These are phyloP conservation scores for Castor canadensis DNA, from an alignment of 2,113 vertebrate genomes.

Conservation along the genomic window DNA sequence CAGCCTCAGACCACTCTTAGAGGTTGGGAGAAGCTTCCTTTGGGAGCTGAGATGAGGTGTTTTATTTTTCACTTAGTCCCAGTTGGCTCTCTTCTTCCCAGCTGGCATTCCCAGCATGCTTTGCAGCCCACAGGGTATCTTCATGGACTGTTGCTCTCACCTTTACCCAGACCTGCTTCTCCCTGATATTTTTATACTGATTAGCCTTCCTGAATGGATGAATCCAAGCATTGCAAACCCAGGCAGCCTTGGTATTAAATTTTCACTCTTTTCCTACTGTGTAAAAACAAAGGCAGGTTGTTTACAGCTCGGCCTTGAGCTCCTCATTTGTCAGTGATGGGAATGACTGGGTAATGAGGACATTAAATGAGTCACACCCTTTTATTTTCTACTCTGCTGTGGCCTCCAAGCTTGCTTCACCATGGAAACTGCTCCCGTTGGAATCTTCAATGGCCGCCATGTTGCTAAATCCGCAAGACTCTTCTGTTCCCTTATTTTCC, in stretches of 20 bases:
- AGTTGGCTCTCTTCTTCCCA: neutral
- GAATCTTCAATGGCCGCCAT: neutral
- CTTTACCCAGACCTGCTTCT: neutral
- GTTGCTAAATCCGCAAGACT: neutral
- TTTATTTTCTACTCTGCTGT: neutral
- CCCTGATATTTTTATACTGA: slow-evolving; percentile 1
- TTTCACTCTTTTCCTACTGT: neutral
- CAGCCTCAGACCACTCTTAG: neutral
- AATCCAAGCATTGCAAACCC: neutral
- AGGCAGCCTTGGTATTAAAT: neutral
- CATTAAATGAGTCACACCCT: neutral
- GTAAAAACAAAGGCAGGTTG: neutral
- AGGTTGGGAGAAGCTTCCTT: neutral
- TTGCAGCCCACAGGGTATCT: neutral
- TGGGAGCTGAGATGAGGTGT: neutral
- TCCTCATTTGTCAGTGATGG: neutral
- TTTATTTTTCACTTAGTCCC: neutral
- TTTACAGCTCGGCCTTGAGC: neutral
- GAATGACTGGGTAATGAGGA: neutral
- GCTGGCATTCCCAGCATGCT: neutral
- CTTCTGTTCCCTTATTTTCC: neutral
- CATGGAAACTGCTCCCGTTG: neutral
- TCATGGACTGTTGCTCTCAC: neutral
- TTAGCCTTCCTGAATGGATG: neutral
- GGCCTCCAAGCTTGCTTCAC: neutral